Evolutionary conservation across 2,113 vertebrate genomes (phyloP), one percentile per base, ranked within the genome.

Genomic region (Ciconia stormi): DNA sequence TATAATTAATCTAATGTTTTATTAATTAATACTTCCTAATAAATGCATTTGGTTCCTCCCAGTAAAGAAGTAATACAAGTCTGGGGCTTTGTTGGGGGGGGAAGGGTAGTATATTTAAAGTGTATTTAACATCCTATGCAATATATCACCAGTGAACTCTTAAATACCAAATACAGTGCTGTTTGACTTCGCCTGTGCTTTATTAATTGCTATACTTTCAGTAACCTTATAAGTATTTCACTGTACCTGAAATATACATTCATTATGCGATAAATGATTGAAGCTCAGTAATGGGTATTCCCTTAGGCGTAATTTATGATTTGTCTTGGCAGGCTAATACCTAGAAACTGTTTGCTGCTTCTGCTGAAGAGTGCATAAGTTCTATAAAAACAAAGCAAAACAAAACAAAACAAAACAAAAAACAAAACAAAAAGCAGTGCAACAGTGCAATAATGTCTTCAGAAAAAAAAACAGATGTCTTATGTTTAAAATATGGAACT

Each of bases 161-260:
- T 94, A 87, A 94, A 95, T 90, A 80, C 23, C 47, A 94, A 88
- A 90, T 69, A 77, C n/a, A 49, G 10, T 73, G 58, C 61, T 91
- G 30, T 85, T 93, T 86, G 66, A 82, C 67, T 96, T 97, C 2
- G 3, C 47, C 62, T 93, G 26, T 90, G 23, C 36, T 95, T 97
- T 96, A 90, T 93, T 95, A 96, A 96, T 96, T 89, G 47, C 59
- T 80, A 27, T 80, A 82, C 46, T 84, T 94, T 93, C 66, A 89
- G 84, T 84, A 97, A 95, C 58, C 72, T 94, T 86, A 84, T 88
- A 95, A 96, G 91, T 87, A 81, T 87, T 97, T 94, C 94, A 91
- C 83, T 89, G 22, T 89, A 90, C 32, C 34, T 90, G 65, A 94
- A 74, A 96, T 85, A 91, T 49, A 80, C 19, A 84, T 94, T 95